These are phyloP conservation scores for Ceriagrion tenellum DNA, from an alignment of 2,888 invertebrate species.

Conservation along the genomic window DNA sequence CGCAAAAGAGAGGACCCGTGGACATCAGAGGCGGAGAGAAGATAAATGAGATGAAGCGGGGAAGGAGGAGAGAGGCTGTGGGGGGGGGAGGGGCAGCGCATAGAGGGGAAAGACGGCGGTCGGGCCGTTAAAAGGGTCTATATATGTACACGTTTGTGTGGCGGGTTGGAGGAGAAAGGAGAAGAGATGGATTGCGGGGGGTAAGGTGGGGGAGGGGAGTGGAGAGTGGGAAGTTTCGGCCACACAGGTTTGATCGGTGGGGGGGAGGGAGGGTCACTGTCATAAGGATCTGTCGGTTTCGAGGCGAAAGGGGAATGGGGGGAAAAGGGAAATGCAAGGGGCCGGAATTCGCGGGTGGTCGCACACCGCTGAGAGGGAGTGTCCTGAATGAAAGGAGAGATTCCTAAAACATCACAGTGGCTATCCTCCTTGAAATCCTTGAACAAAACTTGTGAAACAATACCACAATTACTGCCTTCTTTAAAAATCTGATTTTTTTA, in stretches of 20 bases:
- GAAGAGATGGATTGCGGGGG: neutral
- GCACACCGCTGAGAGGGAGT: neutral
- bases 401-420: too few species aligned
- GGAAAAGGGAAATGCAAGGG: neutral
- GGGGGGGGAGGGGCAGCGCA: neutral
- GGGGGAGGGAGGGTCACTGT: neutral
- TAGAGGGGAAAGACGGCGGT: too few species aligned
- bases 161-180: neutral
- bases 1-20: neutral
- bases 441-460: too few species aligned
- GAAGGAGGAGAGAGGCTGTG: neutral
- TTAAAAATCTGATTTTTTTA: too few species aligned
- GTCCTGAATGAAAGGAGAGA: neutral
- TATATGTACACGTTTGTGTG: too few species aligned
- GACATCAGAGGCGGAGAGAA: neutral
- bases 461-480: too few species aligned
- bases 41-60: conserved; percentile 8
- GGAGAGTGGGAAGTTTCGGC: neutral
- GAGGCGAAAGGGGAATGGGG: neutral
- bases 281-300: neutral
- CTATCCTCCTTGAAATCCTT: too few species aligned
- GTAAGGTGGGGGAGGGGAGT: neutral
- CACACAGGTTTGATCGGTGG: neutral
- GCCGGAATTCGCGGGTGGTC: neutral
- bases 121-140: too few species aligned